Evolutionary conservation across 1,140 invertebrate genomes (phyloP).

Genomic region (Drosophila willistoni): DNA sequence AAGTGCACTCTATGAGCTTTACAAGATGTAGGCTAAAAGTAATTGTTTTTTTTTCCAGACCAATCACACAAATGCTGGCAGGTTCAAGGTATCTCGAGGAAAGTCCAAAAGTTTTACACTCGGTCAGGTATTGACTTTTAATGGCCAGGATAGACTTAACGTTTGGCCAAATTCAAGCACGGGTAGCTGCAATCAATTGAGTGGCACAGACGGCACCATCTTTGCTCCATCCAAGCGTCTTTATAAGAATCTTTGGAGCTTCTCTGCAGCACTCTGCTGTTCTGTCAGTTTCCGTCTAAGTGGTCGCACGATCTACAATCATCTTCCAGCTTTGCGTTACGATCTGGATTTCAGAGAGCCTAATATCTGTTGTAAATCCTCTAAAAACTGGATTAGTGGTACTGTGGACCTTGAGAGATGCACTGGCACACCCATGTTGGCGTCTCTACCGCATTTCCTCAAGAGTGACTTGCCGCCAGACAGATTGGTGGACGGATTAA

Average conservation of each 20-base stretch:
- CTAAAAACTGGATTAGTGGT: constrained; percentile 83
- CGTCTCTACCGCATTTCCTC: constrained; percentile 91
- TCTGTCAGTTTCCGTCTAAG: constrained; percentile 86
- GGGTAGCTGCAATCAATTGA: constrained; percentile 87
- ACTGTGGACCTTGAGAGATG: constrained; percentile 86
- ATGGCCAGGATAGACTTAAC: constrained; percentile 84
- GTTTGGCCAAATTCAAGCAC: constrained; percentile 84
- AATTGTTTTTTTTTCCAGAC: constrained; percentile 2
- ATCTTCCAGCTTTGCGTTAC: constrained; percentile 88
- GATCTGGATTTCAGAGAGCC: constrained; percentile 87
- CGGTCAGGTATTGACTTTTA: constrained; percentile 86
- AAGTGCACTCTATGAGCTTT: background rate
- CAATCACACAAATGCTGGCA: constrained; percentile 53
- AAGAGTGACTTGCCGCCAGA: constrained; percentile 87
- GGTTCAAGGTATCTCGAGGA: constrained; percentile 86
- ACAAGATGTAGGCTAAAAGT: background rate
- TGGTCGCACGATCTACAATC: constrained; percentile 85
- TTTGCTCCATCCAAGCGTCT: constrained; percentile 87
- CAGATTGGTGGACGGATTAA: constrained; percentile 87
- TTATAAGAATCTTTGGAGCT: constrained; percentile 85
- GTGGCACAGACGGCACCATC: constrained; percentile 90
- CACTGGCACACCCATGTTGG: constrained; percentile 83
- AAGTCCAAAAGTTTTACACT: constrained; percentile 87
- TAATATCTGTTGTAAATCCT: constrained; percentile 89
- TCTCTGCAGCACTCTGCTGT: constrained; percentile 87